Conservation (phyloP, 1,140 invertebrate species). For the Ceratitis capitata region DNA sequence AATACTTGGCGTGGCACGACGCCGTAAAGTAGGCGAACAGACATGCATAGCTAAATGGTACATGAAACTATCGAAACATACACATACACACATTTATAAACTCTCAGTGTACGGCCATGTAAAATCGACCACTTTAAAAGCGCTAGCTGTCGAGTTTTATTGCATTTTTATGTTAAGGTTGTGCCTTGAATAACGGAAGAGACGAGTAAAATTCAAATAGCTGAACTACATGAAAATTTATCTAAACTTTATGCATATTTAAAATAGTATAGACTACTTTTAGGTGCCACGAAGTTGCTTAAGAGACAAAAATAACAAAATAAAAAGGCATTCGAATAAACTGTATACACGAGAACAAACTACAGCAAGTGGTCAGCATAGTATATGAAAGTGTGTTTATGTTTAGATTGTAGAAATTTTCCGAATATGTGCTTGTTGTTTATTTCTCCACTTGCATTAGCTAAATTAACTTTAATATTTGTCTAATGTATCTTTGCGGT, state of each 20-base stretch:
- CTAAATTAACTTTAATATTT: slow-evolving; percentile 32
- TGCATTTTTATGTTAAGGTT: slow-evolving; percentile 63
- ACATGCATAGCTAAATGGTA: no score
- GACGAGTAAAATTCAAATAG: neutral
- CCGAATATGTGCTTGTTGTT: neutral
- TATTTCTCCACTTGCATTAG: slow-evolving; percentile 6
- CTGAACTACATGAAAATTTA: slow-evolving; percentile 10
- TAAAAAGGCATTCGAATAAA: neutral
- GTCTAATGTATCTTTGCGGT: neutral
- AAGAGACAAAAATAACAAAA: neutral
- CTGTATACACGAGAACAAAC: neutral
- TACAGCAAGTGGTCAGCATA: neutral
- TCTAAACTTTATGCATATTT: slow-evolving; percentile 36
- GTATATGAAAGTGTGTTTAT: no score
- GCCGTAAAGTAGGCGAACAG: neutral
- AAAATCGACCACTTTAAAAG: slow-evolving; percentile 28
- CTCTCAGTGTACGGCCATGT: neutral
- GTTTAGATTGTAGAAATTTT: no score
- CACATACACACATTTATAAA: neutral
- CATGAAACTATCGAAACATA: neutral
- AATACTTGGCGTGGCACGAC: slow-evolving; percentile 12
- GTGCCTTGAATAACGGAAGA: neutral
- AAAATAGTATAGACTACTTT: neutral
- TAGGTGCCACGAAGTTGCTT: neutral
- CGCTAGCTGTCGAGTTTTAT: slow-evolving; percentile 47